Evolutionary conservation across 1,140 invertebrate species (phyloP), one percentile per base, ranked within the genome.

Genomic region (Drosophila ercepeae): DNA sequence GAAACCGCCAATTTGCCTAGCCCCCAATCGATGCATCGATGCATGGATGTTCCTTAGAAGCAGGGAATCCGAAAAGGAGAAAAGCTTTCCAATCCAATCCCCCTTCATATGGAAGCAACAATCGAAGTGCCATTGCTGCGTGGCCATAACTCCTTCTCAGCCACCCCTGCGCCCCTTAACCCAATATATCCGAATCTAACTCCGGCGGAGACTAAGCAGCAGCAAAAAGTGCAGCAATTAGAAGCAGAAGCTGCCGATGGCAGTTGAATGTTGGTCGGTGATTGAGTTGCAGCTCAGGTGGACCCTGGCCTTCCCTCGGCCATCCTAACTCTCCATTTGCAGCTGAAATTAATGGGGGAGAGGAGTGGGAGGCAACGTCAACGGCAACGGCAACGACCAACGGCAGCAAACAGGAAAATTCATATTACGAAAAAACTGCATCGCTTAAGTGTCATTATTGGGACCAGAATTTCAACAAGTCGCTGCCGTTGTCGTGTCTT

Each of bases 391-490:
- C 69, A 32, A 42, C 19, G 50, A 32, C 70, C 63, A 61, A 32
- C 32, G 58, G 59, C 69, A 54, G 63, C 70, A 84, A 78, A 78
- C 79, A 84, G 79, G 79, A 84, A 84, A 86, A 86, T 86, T 84
- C 79, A 79, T 84, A 84, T 84, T 84, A 84, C 81, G 75, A 84
- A 84, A 84, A 84, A 84, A 84, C 44, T 84, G 79, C 81, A 84
- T 86, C 81, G 81, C 78, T 84, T 86, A 86, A 86, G 81, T 84
- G 79, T 84, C 79, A 86, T 84, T 84, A 84, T 84, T 84, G 79
- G 81, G 79, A 84, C 79, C 79, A 84, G 79, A 84, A 79, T 79
- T 78, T 76, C 71, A 79, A 84, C 81, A 75, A 84, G 81, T 75
- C 64, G 70, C 75, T 63, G 67, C 57, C 36, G 59, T 58, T 50